Evolutionary conservation across 1,140 invertebrate species (phyloP).

Genomic region (Gonioctena quinquepunctata): DNA sequence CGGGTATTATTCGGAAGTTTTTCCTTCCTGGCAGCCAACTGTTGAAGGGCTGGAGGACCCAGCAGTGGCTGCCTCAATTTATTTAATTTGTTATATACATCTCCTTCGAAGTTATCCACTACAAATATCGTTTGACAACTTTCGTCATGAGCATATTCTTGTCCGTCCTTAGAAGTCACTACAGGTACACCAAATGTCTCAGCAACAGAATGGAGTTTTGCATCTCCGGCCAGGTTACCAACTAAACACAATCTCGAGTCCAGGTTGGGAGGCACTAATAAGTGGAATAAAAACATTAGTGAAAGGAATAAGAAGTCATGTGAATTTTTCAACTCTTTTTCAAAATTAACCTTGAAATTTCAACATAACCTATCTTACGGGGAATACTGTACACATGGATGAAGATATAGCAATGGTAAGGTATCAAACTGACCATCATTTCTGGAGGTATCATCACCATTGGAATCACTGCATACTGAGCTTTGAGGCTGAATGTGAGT

Average conservation of each 20-base stretch:
- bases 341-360: conserved; percentile 36
- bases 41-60: conserved; percentile 75
- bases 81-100: conserved; percentile 66
- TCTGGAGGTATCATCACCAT: conserved; percentile 42
- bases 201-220: conserved; percentile 60
- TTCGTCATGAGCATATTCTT: conserved; percentile 63
- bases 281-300: conserved; percentile 19
- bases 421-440: conserved; percentile 39
- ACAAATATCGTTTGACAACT: conserved; percentile 72
- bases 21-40: conserved; percentile 72
- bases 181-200: conserved; percentile 68
- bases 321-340: background rate
- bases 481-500: conserved; percentile 44
- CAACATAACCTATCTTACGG: conserved; percentile 44
- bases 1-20: conserved; percentile 67
- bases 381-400: background rate
- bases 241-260: conserved; percentile 68
- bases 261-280: conserved; percentile 7
- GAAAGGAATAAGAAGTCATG: background rate
- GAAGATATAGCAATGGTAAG: background rate
- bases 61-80: conserved; percentile 70
- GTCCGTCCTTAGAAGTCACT: conserved; percentile 64
- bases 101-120: conserved; percentile 70
- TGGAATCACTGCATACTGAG: conserved; percentile 52
- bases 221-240: conserved; percentile 60